Evolutionary conservation across 2,797 vertebrate genomes (phyloP), one percentile per base, ranked within the genome.

Genomic region (Melanogrammus aeglefinus): DNA sequence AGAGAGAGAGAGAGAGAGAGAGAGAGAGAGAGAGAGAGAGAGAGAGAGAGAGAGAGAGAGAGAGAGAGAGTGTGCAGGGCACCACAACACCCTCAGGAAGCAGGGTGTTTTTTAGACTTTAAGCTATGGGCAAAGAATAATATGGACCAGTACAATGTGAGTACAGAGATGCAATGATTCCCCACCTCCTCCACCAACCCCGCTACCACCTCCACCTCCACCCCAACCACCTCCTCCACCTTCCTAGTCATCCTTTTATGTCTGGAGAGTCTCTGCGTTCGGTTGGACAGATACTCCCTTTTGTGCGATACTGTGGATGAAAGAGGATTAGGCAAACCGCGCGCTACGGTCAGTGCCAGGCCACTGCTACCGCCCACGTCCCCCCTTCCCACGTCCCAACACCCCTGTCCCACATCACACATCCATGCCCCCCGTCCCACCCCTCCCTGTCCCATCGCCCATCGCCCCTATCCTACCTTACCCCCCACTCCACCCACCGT

Each of bases 81-180:
- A 66, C 91, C 92, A 90, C 88, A 82, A 88, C 86, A 80, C 90
- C 87, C 90, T 87, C 89, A 92, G 92, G 92, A 94, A 93, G 90
- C 51, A 85, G 41, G 80, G 82, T 84, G 91, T 93, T 94, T 93
- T 94, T 94, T 94, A 91, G 93, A 93, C 93, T 93, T 89, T 90
- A 87, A 82, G 85, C 90, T 91, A 85, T 91, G 91, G 88, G 90
- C 91, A 91, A 91, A 93, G 92, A 94, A 94, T 93, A 94, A 94
- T 91, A 94, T 91, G 92, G 87, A 89, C 77, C 82, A 84, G 86
- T 86, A 91, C 89, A 87, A 86, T 90, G 91, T 94, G 92, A 89
- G 90, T 92, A 83, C 88, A 92, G 92, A 92, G 91, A 89, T 88
- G 89, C 87, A 92, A 85, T 86, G 77, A 86, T 91, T 83, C 86